phyloP scores from a whole-genome alignment of 2,888 invertebrate species.

The Griposia aprilina region DNA sequence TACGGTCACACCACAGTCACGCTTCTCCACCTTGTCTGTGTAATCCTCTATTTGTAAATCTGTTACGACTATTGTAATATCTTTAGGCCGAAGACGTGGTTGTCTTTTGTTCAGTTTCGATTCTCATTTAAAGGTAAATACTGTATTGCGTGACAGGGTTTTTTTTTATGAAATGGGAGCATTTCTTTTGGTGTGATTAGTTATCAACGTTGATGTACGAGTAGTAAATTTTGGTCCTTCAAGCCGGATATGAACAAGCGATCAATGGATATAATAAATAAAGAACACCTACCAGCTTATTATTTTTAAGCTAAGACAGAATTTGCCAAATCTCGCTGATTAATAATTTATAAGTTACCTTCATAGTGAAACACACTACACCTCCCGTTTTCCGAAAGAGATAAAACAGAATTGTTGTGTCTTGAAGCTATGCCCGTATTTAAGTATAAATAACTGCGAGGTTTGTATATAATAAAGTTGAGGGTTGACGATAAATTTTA shows the following conservation, averaged over 20 bases:
- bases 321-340: not conserved
- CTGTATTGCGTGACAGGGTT: slow-evolving; percentile 15
- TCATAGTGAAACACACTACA: not conserved
- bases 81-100: slow-evolving; percentile 19
- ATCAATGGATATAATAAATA: not conserved
- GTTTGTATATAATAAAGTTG: not conserved
- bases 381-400: not conserved
- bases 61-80: slow-evolving; percentile 56
- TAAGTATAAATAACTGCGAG: not conserved
- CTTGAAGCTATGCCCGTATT: not conserved
- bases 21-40: slow-evolving; percentile 3
- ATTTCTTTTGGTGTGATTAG: not conserved
- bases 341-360: not conserved
- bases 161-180: slow-evolving; percentile 8
- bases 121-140: slow-evolving; percentile 46
- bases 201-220: not conserved
- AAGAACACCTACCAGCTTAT: not conserved
- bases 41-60: slow-evolving; percentile 41
- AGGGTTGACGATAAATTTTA: not conserved
- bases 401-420: too few species aligned
- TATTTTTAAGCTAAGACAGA: not conserved
- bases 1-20: slow-evolving; percentile 39
- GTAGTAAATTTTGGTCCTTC: not conserved
- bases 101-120: slow-evolving; percentile 27
- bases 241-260: not conserved